Base-by-base conservation (phyloP, 1,140 invertebrate genomes). In the Lutraria rhynchaena region DNA sequence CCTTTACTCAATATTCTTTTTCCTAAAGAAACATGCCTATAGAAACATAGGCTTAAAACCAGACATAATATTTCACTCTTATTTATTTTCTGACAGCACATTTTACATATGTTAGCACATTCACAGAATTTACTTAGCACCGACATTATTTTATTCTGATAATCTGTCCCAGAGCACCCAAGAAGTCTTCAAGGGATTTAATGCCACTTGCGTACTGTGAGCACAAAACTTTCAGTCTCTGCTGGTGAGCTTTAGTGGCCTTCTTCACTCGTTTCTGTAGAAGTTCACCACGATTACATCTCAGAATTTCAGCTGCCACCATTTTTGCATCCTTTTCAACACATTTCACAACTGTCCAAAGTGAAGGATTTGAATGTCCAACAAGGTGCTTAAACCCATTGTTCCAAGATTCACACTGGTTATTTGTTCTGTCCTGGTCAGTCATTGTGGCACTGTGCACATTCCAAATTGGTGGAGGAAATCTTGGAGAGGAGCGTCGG, bases 351-450 rank as follows among this genome's bases (percentile, higher is more conserved):
- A 53, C 51, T n/a, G 51, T 53, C 51, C 7, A 53, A 9, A 53
- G n/a, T 53, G 51, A 53, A n/a, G 51, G 51, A 53, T 53, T 53
- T 17, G 5, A 53, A 53, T 53, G 51, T n/a, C 51, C 51, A 53
- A 53, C 51, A 53, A 53, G 51, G 24, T 67, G 63, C 41, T 67
- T 67, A 49, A 67, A 67, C 29, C 35, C 63, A 49, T 67, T 67
- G 19, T 67, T 67, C 63, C 63, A 67, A 27, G 22, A 44, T 61
- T 61, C 58, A n/a, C n/a, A n/a, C n/a, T n/a, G n/a, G n/a, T n/a
- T n/a, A n/a, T n/a, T n/a, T n/a, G n/a, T n/a, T n/a, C 58, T 31
- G 13, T 4, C 27, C 33, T 61, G 29, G n/a, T 37, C 58, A 61
- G 33, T 19, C 15, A 33, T 61, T 13, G 58, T 61, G 27, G 58